phyloP scores from a whole-genome alignment of 2,113 vertebrate genomes.

The Larimichthys crocea region DNA sequence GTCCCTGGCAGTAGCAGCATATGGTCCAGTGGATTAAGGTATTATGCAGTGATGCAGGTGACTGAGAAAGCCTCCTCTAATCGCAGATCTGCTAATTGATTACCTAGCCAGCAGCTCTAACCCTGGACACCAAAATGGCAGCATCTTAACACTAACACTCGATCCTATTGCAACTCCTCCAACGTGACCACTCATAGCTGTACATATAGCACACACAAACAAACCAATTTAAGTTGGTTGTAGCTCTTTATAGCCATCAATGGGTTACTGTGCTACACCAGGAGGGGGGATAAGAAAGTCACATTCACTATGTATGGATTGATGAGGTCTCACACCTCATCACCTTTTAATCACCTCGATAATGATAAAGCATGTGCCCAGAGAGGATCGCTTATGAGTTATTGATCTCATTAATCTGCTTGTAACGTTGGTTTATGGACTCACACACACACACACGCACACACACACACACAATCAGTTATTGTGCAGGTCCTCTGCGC shows the following conservation, averaged over 20 bases:
- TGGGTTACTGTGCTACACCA: conserved; percentile 1
- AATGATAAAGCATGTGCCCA: background rate
- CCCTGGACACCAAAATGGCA: conserved; percentile 78
- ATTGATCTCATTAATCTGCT: conserved; percentile 63
- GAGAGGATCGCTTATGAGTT: conserved; percentile 28
- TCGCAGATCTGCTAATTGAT: conserved; percentile 86
- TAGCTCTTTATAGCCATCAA: conserved; percentile 5
- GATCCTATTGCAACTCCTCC: conserved; percentile 79
- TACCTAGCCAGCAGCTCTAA: conserved; percentile 71
- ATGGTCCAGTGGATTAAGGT: conserved; percentile 89
- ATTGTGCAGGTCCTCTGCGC: too few species aligned
- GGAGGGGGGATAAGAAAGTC: background rate
- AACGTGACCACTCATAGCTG: conserved; percentile 64
- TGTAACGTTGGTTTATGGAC: conserved; percentile 43
- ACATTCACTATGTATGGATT: background rate
- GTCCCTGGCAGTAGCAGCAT: conserved; percentile 81
- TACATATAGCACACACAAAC: conserved; percentile 39
- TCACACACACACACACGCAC: conserved; percentile 21
- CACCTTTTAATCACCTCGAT: conserved; percentile 5
- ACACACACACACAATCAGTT: background rate
- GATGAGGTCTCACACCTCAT: conserved; percentile 12
- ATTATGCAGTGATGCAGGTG: conserved; percentile 87
- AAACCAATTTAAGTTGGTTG: conserved; percentile 11
- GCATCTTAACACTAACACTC: conserved; percentile 77
- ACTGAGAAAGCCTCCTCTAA: conserved; percentile 83